Percentiles rank a stretch among this genome's conserved stretches.
These are phyloP conservation scores for Philaethria dido DNA, from an alignment of 2,888 invertebrate species.

Conservation along the genomic window DNA sequence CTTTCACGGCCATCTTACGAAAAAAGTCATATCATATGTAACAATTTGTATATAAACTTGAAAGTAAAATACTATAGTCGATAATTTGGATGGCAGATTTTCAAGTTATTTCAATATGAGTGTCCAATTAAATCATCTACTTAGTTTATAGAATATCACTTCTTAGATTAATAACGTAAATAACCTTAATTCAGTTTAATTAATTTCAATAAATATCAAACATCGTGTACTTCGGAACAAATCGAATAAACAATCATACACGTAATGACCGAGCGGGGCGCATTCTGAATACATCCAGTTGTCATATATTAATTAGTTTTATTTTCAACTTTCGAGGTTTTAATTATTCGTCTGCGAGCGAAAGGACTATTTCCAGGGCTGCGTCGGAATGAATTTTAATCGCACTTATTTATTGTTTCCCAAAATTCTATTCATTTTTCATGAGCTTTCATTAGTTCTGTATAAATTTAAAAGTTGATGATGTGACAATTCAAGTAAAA, in stretches of 20 bases:
- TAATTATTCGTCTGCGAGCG: conserved; percentile 20
- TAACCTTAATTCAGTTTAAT: neutral
- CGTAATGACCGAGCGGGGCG: neutral
- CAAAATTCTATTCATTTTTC: conserved; percentile 25
- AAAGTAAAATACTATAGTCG: too few species aligned
- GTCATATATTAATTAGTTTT: conserved; percentile 22
- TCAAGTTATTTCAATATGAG: too few species aligned
- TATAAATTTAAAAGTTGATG: conserved; percentile 18
- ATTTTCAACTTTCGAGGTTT: conserved; percentile 12
- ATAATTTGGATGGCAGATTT: neutral
- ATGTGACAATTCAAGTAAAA: neutral
- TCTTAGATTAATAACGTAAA: too few species aligned
- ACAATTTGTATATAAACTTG: too few species aligned
- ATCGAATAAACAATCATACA: neutral
- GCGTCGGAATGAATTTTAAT: conserved; percentile 5
- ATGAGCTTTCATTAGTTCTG: conserved; percentile 16
- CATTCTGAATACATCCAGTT: neutral
- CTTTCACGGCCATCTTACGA: too few species aligned
- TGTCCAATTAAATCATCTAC: too few species aligned
- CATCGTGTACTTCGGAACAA: neutral
- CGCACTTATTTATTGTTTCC: conserved; percentile 13
- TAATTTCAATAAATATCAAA: conserved; percentile 2
- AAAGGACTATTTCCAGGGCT: neutral
- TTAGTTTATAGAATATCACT: too few species aligned
- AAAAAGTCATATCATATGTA: too few species aligned